Evolutionary conservation across 2,888 invertebrate genomes (phyloP).

Genomic region (Neria commutata): DNA sequence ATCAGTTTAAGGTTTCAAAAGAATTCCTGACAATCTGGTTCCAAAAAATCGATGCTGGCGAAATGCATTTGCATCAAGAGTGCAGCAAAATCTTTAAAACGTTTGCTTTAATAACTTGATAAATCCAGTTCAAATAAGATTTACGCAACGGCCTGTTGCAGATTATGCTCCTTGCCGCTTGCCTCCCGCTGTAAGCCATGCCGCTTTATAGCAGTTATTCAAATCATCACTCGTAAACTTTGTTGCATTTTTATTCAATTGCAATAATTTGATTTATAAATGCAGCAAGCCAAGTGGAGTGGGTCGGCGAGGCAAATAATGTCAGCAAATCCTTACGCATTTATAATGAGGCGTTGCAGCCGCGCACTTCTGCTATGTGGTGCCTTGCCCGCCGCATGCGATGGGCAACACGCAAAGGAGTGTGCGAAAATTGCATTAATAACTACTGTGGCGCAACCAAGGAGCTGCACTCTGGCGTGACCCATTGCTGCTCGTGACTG

Average conservation of each 20-base stretch:
- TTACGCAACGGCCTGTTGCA: no score
- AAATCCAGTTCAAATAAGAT: no score
- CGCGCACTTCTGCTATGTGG: no score
- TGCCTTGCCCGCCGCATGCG: no score
- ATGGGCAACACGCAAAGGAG: neutral
- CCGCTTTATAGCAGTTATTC: neutral
- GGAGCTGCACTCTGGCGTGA: neutral
- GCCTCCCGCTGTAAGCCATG: no score
- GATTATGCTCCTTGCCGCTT: no score
- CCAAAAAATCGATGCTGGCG: no score
- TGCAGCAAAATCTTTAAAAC: neutral
- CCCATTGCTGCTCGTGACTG: neutral
- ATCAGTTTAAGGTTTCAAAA: neutral
- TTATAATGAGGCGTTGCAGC: neutral
- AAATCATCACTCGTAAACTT: neutral
- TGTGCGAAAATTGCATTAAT: neutral
- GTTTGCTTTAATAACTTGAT: no score
- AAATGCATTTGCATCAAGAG: neutral
- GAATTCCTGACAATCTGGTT: neutral
- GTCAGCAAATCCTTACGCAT: neutral
- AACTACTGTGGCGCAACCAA: neutral
- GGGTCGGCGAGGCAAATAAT: no score
- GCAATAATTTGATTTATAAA: neutral
- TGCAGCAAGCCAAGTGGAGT: neutral
- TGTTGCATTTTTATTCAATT: neutral